Percentiles rank a stretch among this genome's conserved stretches.
Conservation (phyloP, 2,888 invertebrate species). For the Gymnosoma rotundatum region DNA sequence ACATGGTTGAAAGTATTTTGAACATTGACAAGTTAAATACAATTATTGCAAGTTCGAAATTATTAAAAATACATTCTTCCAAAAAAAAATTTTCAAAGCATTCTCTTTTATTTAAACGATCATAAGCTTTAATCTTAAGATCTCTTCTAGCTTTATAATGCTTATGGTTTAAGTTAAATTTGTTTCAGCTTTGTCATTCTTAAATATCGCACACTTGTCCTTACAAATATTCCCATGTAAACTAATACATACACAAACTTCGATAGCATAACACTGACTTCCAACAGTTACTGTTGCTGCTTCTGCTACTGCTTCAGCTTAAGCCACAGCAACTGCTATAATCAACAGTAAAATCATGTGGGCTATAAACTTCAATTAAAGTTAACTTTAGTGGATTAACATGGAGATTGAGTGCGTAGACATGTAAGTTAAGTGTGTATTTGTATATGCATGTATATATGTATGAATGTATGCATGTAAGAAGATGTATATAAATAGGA, state of each 20-base stretch:
- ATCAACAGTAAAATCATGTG: conserved; percentile 44
- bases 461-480: background rate
- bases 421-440: background rate
- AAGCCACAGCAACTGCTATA: conserved; percentile 41
- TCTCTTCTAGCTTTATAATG: too few relatives aligned
- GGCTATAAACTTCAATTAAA: conserved; percentile 58
- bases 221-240: background rate
- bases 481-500: background rate
- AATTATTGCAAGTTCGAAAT: too few relatives aligned
- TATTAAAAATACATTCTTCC: too few relatives aligned
- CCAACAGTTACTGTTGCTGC: conserved; percentile 6
- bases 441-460: background rate
- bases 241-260: background rate
- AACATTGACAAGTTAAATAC: too few relatives aligned
- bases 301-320: background rate
- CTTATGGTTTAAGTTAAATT: background rate
- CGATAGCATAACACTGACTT: conserved; percentile 45
- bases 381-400: conserved; percentile 53
- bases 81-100: too few relatives aligned
- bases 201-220: background rate
- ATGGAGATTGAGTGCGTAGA: conserved; percentile 12
- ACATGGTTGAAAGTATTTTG: too few relatives aligned
- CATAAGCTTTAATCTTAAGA: too few relatives aligned
- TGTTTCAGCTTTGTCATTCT: background rate
- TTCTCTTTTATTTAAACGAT: too few relatives aligned